These are phyloP conservation scores for Gymnarchus niloticus DNA, from an alignment of 2,113 vertebrate genomes.

Conservation along the genomic window DNA sequence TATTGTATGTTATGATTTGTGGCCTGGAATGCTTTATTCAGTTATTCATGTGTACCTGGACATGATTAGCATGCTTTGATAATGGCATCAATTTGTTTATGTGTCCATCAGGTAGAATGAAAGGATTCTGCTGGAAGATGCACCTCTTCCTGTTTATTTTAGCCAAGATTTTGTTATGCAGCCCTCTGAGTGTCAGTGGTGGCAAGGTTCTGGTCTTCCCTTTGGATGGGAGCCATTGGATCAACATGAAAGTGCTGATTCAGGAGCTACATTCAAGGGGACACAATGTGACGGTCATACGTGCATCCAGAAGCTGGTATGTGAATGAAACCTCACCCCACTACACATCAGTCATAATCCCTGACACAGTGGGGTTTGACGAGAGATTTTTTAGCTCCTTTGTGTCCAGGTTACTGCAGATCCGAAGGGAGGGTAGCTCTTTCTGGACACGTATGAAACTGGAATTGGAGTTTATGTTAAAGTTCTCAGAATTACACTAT, in stretches of 20 bases:
- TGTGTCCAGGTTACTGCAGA: constrained; percentile 29
- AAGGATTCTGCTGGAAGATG: too few relatives aligned
- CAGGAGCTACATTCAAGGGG: constrained; percentile 52
- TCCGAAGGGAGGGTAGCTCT: constrained; percentile 37
- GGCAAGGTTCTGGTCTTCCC: too few relatives aligned
- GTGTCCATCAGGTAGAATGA: too few relatives aligned
- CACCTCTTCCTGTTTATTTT: too few relatives aligned
- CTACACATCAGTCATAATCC: background rate
- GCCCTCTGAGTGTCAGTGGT: too few relatives aligned
- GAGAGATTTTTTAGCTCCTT: constrained; percentile 34
- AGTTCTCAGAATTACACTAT: background rate
- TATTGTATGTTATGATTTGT: too few relatives aligned
- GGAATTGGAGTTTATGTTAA: rapidly evolving
- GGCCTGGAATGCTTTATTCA: too few relatives aligned
- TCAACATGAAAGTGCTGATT: constrained; percentile 67
- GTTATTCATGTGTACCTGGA: too few relatives aligned
- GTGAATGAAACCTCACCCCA: constrained; percentile 22
- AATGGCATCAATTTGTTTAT: too few relatives aligned
- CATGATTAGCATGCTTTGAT: too few relatives aligned
- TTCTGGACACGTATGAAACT: constrained; percentile 23
- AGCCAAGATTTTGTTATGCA: too few relatives aligned
- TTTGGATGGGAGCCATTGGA: constrained; percentile 67
- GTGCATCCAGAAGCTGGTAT: constrained; percentile 31
- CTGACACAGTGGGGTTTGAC: background rate
- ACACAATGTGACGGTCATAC: constrained; percentile 46